Conservation (phyloP, 2,888 invertebrate genomes). For the Trachelus iudaicus region DNA sequence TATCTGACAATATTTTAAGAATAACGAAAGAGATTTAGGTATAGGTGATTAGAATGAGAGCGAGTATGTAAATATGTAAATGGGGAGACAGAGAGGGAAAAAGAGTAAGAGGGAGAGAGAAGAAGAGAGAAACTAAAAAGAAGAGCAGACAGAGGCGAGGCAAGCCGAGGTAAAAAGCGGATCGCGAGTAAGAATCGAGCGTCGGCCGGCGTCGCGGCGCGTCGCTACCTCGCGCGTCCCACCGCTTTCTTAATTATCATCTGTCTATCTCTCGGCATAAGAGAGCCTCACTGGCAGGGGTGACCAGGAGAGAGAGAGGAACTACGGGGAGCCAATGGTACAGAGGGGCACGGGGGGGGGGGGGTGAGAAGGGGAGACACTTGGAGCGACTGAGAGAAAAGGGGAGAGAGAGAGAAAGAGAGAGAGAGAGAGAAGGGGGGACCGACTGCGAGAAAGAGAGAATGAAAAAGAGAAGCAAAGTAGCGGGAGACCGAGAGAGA, state of each 20-base stretch:
- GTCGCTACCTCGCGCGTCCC: constrained; percentile 60
- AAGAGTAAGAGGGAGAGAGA: constrained; percentile 11
- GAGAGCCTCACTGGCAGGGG: constrained; percentile 19
- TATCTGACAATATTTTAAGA: background rate
- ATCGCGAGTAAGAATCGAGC: constrained; percentile 5
- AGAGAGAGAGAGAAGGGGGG: constrained; percentile 10
- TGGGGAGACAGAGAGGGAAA: constrained; percentile 23
- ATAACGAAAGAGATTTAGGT: background rate
- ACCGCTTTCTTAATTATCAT: constrained; percentile 66
- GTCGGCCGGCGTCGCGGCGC: constrained; percentile 41
- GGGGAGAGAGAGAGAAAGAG: constrained; percentile 17
- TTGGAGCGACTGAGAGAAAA: constrained; percentile 20
- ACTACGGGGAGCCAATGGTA: constrained; percentile 12
- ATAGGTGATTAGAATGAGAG: background rate
- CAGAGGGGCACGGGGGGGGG: constrained; percentile 27
- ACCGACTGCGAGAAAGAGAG: constrained; percentile 14
- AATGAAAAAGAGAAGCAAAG: constrained; percentile 12
- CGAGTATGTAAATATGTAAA: constrained; percentile 8
- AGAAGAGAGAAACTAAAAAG: background rate
- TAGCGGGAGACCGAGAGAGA: constrained; percentile 16
- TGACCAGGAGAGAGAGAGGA: constrained; percentile 30
- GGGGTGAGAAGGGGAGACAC: constrained; percentile 23
- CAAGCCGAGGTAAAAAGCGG: background rate
- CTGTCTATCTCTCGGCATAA: constrained; percentile 63
- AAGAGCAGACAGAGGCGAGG: background rate